These are phyloP conservation scores for Belgica antarctica DNA, from an alignment of 2,888 invertebrate genomes.

Conservation along the genomic window DNA sequence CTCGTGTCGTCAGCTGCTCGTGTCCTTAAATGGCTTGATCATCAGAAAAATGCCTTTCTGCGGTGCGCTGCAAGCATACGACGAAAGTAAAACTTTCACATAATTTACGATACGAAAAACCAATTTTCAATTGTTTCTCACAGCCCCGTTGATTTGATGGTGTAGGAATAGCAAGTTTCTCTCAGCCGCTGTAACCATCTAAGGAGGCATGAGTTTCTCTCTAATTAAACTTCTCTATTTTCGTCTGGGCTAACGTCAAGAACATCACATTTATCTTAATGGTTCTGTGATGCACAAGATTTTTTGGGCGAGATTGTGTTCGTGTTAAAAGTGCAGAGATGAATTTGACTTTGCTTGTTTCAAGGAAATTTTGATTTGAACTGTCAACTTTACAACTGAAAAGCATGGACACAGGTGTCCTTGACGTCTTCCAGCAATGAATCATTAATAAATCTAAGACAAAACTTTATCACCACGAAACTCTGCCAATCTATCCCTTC, in stretches of 20 bases:
- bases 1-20: conserved; percentile 13
- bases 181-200: conserved; percentile 20
- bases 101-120: background rate
- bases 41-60: background rate
- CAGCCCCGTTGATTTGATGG: background rate
- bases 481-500: too few relatives aligned
- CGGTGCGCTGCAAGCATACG: background rate
- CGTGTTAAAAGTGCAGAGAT: background rate
- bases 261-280: conserved; percentile 38
- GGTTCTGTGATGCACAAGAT: background rate
- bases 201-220: conserved; percentile 37
- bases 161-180: background rate
- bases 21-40: conserved; percentile 42
- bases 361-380: background rate
- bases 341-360: background rate
- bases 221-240: conserved; percentile 42
- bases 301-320: conserved; percentile 2
- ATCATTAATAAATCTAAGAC: too few relatives aligned
- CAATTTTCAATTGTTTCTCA: conserved; percentile 3
- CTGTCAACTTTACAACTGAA: background rate
- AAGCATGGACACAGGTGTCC: background rate
- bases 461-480: too few relatives aligned
- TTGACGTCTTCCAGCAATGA: too few relatives aligned
- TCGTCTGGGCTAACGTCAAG: conserved; percentile 15
- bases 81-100: background rate